Conservation (phyloP, 2,113 vertebrate species). For the Ginglymostoma cirratum region DNA sequence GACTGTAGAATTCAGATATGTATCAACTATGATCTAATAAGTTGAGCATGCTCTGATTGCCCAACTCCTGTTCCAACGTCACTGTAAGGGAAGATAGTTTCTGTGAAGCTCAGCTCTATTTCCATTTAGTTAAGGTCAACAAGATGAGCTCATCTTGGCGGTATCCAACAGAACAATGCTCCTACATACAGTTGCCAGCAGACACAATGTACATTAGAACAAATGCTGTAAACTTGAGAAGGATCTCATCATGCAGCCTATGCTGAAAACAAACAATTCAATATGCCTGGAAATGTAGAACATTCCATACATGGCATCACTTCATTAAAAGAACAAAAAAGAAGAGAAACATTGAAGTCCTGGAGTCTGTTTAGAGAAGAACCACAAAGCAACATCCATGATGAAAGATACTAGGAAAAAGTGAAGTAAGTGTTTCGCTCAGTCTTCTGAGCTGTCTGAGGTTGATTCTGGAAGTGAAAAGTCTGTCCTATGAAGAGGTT, state of each 20-base stretch:
- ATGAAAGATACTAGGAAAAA: background rate
- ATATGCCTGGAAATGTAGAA: background rate
- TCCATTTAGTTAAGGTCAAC: background rate
- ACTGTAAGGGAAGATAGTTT: background rate
- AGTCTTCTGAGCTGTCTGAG: background rate
- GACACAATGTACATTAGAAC: background rate
- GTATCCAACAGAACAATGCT: background rate
- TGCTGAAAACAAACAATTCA: background rate
- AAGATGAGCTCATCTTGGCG: background rate
- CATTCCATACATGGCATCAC: background rate
- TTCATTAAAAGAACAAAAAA: background rate
- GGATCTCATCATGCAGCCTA: background rate
- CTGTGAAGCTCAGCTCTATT: background rate
- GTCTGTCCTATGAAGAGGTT: too few relatives aligned
- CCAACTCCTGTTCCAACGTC: background rate
- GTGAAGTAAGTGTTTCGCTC: background rate
- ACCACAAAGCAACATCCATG: background rate
- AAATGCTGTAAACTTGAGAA: background rate
- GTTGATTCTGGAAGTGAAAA: too few relatives aligned
- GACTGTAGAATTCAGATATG: too few relatives aligned
- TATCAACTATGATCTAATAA: too few relatives aligned
- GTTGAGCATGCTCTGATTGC: background rate
- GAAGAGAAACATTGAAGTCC: background rate
- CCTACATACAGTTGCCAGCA: background rate
- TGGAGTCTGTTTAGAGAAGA: background rate